phyloP scores from a whole-genome alignment of 2,888 invertebrate species.

The Eustalomyia histrio region DNA sequence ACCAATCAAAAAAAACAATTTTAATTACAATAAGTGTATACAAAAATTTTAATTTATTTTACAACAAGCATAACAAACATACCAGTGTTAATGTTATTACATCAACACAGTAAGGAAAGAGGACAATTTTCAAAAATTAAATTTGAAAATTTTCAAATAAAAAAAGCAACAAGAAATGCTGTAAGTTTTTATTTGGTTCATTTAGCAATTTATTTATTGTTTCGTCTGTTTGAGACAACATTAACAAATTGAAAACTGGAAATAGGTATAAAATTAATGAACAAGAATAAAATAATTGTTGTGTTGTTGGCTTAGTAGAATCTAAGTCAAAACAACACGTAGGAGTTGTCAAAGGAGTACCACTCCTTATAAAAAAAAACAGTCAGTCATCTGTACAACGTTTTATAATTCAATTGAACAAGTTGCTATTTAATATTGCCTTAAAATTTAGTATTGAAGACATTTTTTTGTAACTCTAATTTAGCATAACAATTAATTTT shows the following conservation, averaged over 20 bases:
- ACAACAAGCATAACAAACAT: background rate
- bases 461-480: too few species aligned
- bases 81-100: slow-evolving; percentile 8
- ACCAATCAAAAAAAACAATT: background rate
- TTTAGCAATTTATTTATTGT: slow-evolving; percentile 8
- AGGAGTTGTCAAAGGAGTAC: too few species aligned
- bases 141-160: background rate
- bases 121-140: slow-evolving; percentile 23
- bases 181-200: slow-evolving; percentile 7
- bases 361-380: too few species aligned
- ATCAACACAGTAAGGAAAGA: background rate
- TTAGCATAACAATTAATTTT: too few species aligned
- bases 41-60: slow-evolving; percentile 18
- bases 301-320: too few species aligned
- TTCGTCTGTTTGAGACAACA: slow-evolving; percentile 39
- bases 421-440: too few species aligned
- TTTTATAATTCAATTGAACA: too few species aligned
- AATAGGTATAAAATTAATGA: background rate
- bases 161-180: slow-evolving; percentile 4
- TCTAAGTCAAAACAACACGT: too few species aligned
- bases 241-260: slow-evolving; percentile 45
- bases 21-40: background rate
- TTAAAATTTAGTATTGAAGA: too few species aligned
- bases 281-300: background rate
- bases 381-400: too few species aligned